A percentile compares a stretch with the other conserved stretches of the same genome.
phyloP scores from a whole-genome alignment of 2,888 invertebrate genomes.

The Yponomeuta cagnagella region DNA sequence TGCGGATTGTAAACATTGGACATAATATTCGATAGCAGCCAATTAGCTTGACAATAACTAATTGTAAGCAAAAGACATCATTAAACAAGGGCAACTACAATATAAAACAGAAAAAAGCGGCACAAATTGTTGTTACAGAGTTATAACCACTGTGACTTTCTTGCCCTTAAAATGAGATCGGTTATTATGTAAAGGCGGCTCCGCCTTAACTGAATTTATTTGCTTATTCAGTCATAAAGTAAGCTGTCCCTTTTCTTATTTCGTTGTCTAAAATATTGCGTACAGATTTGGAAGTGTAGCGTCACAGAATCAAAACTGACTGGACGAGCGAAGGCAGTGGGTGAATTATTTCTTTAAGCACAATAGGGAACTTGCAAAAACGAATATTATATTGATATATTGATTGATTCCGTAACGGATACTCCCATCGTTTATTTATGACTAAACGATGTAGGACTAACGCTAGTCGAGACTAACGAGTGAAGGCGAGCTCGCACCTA shows the following conservation, averaged over 20 bases:
- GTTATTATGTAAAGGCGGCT: constrained; percentile 47
- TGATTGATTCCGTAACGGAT: too few relatives aligned
- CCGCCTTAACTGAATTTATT: constrained; percentile 59
- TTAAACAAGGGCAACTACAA: background rate
- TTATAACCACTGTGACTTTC: constrained; percentile 30
- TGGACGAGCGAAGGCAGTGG: constrained; percentile 16
- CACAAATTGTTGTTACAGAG: constrained; percentile 31
- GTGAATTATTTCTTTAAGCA: too few relatives aligned
- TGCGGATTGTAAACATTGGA: too few relatives aligned
- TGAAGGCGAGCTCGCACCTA: too few relatives aligned
- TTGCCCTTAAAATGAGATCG: constrained; percentile 40
- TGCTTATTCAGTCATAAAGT: constrained; percentile 61
- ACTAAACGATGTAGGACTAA: too few relatives aligned
- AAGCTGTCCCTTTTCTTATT: constrained; percentile 35
- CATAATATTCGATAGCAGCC: background rate
- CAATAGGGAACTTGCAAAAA: too few relatives aligned
- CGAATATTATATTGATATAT: too few relatives aligned
- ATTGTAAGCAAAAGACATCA: constrained; percentile 7
- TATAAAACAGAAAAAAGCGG: background rate
- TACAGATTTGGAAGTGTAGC: constrained; percentile 53
- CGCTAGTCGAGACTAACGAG: too few relatives aligned
- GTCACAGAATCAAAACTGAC: constrained; percentile 26
- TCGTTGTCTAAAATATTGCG: constrained; percentile 48
- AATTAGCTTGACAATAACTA: background rate
- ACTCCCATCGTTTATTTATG: too few relatives aligned